These are phyloP conservation scores for Cervus canadensis DNA, from an alignment of 2,113 vertebrate genomes.

Conservation along the genomic window DNA sequence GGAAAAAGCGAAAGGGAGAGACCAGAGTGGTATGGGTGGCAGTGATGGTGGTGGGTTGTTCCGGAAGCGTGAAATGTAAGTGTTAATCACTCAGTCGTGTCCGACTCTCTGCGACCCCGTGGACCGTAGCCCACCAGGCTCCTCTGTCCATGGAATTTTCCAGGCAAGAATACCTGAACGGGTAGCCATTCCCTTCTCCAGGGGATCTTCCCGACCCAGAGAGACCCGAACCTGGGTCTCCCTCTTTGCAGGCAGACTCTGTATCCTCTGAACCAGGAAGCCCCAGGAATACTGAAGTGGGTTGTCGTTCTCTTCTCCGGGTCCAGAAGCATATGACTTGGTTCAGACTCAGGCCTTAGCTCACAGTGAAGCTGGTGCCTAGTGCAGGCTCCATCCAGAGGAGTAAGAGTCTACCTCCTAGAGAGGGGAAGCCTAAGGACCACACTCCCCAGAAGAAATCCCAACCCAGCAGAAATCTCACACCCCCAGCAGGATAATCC, in stretches of 20 bases:
- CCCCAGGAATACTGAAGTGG: not conserved
- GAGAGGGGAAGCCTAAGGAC: accelerated
- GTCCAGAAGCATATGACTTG: not conserved
- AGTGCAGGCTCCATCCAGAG: not conserved
- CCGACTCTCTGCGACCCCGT: not conserved
- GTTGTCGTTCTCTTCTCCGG: not conserved
- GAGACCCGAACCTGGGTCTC: not conserved
- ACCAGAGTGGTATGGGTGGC: not conserved
- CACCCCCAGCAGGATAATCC: not conserved
- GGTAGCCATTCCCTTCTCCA: not conserved
- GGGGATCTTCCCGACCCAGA: not conserved
- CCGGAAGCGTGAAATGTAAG: not conserved
- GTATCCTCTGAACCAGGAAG: not conserved
- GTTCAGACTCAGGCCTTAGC: not conserved
- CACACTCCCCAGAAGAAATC: not conserved
- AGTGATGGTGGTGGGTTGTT: too few relatives aligned
- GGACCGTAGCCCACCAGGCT: not conserved
- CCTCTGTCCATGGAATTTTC: not conserved
- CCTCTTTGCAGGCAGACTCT: not conserved
- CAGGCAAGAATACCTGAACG: not conserved
- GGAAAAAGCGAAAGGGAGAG: not conserved
- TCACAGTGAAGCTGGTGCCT: not conserved
- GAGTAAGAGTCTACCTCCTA: not conserved
- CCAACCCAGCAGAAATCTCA: not conserved
- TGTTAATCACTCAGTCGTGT: not conserved